phyloP scores from a whole-genome alignment of 2,888 invertebrate genomes.

The Phytoseiulus persimilis region DNA sequence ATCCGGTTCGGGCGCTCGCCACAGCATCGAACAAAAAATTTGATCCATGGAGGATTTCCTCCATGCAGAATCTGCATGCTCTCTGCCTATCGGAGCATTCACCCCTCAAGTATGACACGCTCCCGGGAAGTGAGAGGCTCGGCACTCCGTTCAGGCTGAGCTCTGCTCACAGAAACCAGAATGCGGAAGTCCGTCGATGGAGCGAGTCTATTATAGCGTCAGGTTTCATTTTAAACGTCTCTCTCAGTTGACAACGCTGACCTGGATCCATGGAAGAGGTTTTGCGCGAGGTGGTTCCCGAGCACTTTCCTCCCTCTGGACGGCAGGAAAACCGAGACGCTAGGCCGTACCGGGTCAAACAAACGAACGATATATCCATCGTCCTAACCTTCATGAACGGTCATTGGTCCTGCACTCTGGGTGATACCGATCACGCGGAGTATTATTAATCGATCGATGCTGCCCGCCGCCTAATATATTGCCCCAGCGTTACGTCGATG shows the following conservation, averaged over 20 bases:
- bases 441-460: no score
- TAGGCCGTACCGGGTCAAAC: not conserved
- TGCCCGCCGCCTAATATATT: no score
- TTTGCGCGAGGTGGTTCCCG: not conserved
- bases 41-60: no score
- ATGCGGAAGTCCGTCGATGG: not conserved
- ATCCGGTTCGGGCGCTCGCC: no score
- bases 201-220: not conserved
- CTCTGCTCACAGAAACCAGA: not conserved
- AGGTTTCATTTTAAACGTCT: not conserved
- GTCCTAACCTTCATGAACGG: not conserved
- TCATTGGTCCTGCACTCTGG: not conserved
- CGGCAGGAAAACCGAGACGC: not conserved
- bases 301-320: not conserved
- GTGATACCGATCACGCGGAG: not conserved
- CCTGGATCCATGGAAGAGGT: not conserved
- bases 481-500: no score
- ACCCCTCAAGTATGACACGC: no score
- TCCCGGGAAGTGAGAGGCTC: no score
- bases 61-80: no score
- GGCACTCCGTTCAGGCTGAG: not conserved
- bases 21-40: no score
- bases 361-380: not conserved
- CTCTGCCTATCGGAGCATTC: no score
- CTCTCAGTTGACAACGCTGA: not conserved